A percentile compares a stretch with the other conserved stretches of the same genome.
phyloP scores from a whole-genome alignment of 1,140 invertebrate genomes.

The Nebria ingens region DNA sequence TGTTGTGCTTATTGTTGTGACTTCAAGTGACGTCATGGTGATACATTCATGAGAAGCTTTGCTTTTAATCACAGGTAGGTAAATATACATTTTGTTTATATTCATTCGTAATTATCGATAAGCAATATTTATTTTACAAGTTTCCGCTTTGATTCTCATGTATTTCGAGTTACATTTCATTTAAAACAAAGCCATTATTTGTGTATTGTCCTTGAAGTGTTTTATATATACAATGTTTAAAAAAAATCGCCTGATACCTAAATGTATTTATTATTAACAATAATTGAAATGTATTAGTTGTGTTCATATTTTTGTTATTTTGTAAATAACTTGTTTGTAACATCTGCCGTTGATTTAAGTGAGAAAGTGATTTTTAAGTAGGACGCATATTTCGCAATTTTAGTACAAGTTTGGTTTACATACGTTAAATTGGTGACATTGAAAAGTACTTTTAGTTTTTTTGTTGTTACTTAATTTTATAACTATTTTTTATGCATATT shows the following conservation, averaged over 20 bases:
- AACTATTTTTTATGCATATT: too few relatives aligned
- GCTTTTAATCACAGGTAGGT: slow-evolving; percentile 19
- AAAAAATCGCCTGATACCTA: slow-evolving; percentile 13
- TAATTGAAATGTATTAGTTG: neutral
- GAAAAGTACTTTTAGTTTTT: slow-evolving; percentile 3
- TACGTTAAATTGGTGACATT: slow-evolving; percentile 7
- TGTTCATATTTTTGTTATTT: too few relatives aligned
- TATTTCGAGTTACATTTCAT: slow-evolving; percentile 14
- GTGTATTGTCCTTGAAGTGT: slow-evolving; percentile 16
- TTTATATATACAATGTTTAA: slow-evolving; percentile 11
- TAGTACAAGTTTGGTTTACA: slow-evolving; percentile 4
- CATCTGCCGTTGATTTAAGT: neutral
- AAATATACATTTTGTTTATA: neutral
- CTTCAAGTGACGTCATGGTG: slow-evolving; percentile 19
- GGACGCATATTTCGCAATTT: slow-evolving; percentile 9
- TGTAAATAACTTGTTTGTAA: neutral
- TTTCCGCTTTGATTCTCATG: neutral
- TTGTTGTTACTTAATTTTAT: neutral
- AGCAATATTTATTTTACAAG: neutral
- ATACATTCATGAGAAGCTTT: slow-evolving; percentile 17
- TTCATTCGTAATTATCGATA: neutral
- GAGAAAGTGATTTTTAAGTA: slow-evolving; percentile 5
- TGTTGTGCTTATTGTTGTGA: slow-evolving; percentile 14
- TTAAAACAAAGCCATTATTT: slow-evolving; percentile 13
- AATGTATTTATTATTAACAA: too few relatives aligned